Evolutionary conservation across 2,113 vertebrate species (phyloP).

Genomic region (Nycticorax nycticorax): DNA sequence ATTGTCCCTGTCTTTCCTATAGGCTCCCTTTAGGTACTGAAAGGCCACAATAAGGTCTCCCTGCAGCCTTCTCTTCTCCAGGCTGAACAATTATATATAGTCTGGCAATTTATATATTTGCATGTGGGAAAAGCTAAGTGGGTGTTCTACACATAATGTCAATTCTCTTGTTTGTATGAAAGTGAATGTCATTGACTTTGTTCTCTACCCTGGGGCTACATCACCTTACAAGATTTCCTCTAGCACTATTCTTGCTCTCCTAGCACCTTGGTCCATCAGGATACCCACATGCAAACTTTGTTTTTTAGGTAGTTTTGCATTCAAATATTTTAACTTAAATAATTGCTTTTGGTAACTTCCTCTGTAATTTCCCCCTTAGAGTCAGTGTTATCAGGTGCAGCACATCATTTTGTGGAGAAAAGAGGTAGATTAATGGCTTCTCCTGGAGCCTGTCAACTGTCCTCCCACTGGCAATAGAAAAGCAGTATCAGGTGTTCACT

Average conservation of each 20-base stretch:
- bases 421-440: not conserved
- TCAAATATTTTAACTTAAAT: not conserved
- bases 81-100: not conserved
- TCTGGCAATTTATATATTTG: not conserved
- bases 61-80: too few species aligned
- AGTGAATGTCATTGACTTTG: not conserved
- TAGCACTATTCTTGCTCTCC: not conserved
- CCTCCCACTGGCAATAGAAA: not conserved
- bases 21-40: too few species aligned
- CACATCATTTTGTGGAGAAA: not conserved
- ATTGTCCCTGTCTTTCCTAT: too few species aligned
- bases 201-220: not conserved
- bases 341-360: not conserved
- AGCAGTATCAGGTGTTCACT: not conserved
- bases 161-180: not conserved
- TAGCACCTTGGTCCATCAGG: not conserved
- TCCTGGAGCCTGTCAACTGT: not conserved
- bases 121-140: not conserved
- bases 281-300: not conserved
- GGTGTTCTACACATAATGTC: not conserved
- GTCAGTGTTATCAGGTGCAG: not conserved
- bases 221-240: not conserved
- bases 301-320: not conserved
- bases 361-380: not conserved
- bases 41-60: too few species aligned